A percentile compares a stretch with the other conserved stretches of the same genome.
phyloP scores from a whole-genome alignment of 2,797 vertebrate genomes.

The Myiotriccus ornatus region DNA sequence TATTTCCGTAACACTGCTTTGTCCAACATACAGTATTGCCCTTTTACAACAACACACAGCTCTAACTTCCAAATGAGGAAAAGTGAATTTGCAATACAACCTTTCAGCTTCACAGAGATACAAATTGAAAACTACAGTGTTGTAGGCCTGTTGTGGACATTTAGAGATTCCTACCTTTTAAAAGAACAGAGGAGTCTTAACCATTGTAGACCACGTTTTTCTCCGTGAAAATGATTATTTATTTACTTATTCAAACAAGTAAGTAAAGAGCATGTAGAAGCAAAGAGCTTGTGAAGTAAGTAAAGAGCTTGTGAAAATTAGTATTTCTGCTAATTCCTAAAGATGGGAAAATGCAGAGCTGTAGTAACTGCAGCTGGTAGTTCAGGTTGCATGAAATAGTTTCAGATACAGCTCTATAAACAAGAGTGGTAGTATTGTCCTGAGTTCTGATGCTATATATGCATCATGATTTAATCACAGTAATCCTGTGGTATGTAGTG shows the following conservation, averaged over 20 bases:
- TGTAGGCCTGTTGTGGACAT: not conserved
- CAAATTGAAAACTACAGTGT: not conserved
- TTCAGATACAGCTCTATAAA: not conserved
- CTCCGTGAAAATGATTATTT: not conserved
- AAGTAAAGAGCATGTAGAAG: not conserved
- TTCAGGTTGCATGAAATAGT: not conserved
- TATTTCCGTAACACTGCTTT: not conserved
- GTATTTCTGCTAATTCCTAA: not conserved
- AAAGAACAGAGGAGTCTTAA: not conserved
- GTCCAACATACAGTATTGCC: not conserved
- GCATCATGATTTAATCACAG: not conserved
- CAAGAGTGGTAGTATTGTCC: not conserved
- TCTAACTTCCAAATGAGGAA: not conserved
- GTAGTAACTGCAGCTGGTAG: not conserved
- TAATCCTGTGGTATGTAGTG: rapidly evolving
- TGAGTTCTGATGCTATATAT: not conserved
- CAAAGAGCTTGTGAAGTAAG: not conserved
- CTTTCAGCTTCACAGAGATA: not conserved
- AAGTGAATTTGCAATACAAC: not conserved
- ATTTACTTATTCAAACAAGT: not conserved
- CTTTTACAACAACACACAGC: not conserved
- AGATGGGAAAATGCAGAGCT: not conserved
- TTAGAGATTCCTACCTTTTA: not conserved
- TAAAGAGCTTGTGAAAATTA: not conserved
- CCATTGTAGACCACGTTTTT: not conserved